These are phyloP conservation scores for Artemia sinica DNA, from an alignment of 2,888 invertebrate species.

Conservation along the genomic window DNA sequence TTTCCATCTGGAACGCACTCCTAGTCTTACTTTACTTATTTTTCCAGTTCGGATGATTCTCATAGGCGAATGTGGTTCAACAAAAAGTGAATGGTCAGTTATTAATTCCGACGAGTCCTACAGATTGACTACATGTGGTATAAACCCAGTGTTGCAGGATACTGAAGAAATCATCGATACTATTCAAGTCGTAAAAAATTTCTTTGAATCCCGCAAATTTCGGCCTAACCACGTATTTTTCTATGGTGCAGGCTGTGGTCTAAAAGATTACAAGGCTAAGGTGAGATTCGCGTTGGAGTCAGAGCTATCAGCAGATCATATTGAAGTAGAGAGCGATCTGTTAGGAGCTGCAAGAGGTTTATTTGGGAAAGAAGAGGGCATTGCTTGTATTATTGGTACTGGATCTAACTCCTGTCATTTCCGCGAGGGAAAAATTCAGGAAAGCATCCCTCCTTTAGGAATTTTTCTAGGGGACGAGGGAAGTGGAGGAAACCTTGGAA, in stretches of 20 bases:
- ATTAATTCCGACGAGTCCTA: not conserved
- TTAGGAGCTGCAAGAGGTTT: slow-evolving; percentile 4
- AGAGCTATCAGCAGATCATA: not conserved
- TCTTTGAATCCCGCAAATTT: not conserved
- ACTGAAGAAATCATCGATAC: not conserved
- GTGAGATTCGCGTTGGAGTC: not conserved
- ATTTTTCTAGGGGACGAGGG: slow-evolving; percentile 2
- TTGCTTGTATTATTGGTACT: slow-evolving; percentile 7
- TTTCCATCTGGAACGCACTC: not conserved
- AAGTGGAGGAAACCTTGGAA: slow-evolving; percentile 11
- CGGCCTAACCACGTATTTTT: not conserved
- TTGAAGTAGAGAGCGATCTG: slow-evolving; percentile 6
- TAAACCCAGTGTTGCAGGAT: not conserved
- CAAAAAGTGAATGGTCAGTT: not conserved
- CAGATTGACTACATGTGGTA: not conserved
- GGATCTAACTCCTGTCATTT: not conserved
- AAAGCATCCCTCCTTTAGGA: not conserved
- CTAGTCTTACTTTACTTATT: not conserved
- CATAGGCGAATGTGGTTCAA: not conserved
- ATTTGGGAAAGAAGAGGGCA: not conserved
- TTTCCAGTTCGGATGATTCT: not conserved
- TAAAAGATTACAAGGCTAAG: not conserved
- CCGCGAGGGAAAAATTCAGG: not conserved
- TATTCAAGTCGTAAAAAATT: not conserved
- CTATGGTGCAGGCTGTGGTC: not conserved